phyloP scores from a whole-genome alignment of 2,888 invertebrate species.

The Spisula solida region DNA sequence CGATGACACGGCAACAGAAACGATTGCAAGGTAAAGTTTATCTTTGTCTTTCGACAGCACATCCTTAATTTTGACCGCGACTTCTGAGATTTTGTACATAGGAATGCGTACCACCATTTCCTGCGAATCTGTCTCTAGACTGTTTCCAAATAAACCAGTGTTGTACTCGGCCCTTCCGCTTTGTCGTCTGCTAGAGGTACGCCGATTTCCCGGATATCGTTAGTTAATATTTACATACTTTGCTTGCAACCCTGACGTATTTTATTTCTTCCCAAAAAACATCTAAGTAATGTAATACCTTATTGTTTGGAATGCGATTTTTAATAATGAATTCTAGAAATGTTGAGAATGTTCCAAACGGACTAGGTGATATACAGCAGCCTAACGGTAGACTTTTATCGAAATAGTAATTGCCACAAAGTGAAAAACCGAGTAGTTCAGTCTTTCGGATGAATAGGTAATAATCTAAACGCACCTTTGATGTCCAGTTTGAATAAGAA shows the following conservation, averaged over 20 bases:
- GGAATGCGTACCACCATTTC: constrained; percentile 51
- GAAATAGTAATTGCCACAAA: neutral
- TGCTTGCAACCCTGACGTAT: constrained; percentile 9
- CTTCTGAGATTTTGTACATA: constrained; percentile 31
- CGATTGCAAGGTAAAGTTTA: constrained; percentile 52
- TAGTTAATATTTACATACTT: constrained; percentile 22
- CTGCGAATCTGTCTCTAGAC: constrained; percentile 53
- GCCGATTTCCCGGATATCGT: neutral
- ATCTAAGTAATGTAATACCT: constrained; percentile 44
- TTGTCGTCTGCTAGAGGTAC: constrained; percentile 52
- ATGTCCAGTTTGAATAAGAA: constrained; percentile 21
- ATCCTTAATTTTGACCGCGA: neutral
- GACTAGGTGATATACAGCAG: neutral
- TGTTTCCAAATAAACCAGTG: constrained; percentile 45
- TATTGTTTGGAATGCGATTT: no score
- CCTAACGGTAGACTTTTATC: constrained; percentile 21
- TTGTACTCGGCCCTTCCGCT: constrained; percentile 39
- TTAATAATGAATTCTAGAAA: constrained; percentile 26
- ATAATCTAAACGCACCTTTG: no score
- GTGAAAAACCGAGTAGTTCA: neutral
- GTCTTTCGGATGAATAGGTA: no score
- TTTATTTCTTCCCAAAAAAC: constrained; percentile 37
- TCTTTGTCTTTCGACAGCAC: constrained; percentile 24
- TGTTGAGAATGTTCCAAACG: constrained; percentile 25
- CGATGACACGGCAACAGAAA: constrained; percentile 51